Base-by-base conservation (phyloP, 2,888 invertebrate genomes). In the Chrysolina haemoptera region DNA sequence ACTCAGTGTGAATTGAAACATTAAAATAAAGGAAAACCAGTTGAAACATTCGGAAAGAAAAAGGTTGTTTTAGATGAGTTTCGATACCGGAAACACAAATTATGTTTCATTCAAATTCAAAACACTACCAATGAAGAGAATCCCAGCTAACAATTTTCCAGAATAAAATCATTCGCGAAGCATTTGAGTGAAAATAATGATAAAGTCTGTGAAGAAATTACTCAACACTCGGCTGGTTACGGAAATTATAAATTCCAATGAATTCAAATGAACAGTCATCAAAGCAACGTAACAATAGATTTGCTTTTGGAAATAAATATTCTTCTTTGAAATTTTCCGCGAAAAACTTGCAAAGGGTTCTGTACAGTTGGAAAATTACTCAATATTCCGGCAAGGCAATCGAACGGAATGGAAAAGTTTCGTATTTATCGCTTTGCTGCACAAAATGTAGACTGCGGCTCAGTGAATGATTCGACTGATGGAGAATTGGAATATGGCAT, bases 191-290 rank as follows among this genome's bases (percentile, higher is more conserved):
- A 27, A 35, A 35, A 27, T 35, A 59, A 59, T 59, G 59, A n/a
- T 59, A 27, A 9, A 59, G 27, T 27, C 59, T 59, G 59, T 16
- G 8, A 59, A 59, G 59, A 59, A 59, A 59, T 59, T 35, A 35
- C 6, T 35, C 22, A 27, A 59, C 59, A 35, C 59, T 59, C 35
- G 59, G 35, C 59, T 59, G 59, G 27, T 14, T 35, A 35, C 59
- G 59, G 59, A 59, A 59, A 59, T 59, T 59, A 59, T 59, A 59
- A 59, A 59, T 59, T 59, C 59, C 59, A 59, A 59, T 59, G 27
- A 35, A 35, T 59, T n/a, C 59, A 16, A 59, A 59, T 59, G 59
- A 59, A 35, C 59, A 59, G 27, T 59, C 59, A 59, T 59, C 59
- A 59, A 59, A 59, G 59, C 27, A 59, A 35, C 35, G 22, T 12